Base-by-base conservation (phyloP, 1,140 invertebrate genomes). In the Gonatopus flavifemur region DNA sequence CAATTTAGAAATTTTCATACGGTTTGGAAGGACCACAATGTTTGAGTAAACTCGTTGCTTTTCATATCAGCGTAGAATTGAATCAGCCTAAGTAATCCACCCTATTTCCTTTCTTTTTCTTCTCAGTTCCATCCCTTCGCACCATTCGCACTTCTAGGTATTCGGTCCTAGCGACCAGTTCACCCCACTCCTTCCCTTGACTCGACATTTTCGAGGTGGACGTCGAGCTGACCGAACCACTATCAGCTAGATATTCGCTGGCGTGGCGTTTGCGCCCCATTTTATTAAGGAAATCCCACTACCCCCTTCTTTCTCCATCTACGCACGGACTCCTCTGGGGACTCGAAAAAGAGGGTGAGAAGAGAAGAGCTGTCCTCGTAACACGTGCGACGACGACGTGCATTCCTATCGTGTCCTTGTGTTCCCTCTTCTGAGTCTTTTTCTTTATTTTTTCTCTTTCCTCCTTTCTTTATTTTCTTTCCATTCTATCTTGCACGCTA, bases 231-330 rank as follows among this genome's bases (percentile, higher is more conserved):
- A 70, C 69, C 66, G 54, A 63, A 59, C 62, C 58, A 64, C 68
- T 72, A 73, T 72, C 68, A 66, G 67, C 69, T 54, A 58, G 67
- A 72, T 73, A 73, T 73, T 72, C 66, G 70, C 68, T 72, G 63
- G 70, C 69, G 62, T 64, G 67, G 69, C 69, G 57, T 73, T 73
- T 69, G 68, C 68, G 63, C 68, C 66, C 69, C 60, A 73, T 72
- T 73, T 73, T 73, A 72, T 73, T 72, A 73, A 72, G 68, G 67
- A 70, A 72, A 72, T 70, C 63, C 57, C 59, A 53, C 53, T 43
- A 49, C 33, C 49, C 9, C 37, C 33, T 8, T 21, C 19, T 16
- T 31, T 30, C 40, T 12, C 41, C 40, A 3, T 22, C 16, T n/a
- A 9, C 18, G 24, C 24, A 24, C 38, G 10, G 18, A n/a, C 10